Conservation (phyloP, 2,113 vertebrate genomes). For the Cavia aperea region DNA sequence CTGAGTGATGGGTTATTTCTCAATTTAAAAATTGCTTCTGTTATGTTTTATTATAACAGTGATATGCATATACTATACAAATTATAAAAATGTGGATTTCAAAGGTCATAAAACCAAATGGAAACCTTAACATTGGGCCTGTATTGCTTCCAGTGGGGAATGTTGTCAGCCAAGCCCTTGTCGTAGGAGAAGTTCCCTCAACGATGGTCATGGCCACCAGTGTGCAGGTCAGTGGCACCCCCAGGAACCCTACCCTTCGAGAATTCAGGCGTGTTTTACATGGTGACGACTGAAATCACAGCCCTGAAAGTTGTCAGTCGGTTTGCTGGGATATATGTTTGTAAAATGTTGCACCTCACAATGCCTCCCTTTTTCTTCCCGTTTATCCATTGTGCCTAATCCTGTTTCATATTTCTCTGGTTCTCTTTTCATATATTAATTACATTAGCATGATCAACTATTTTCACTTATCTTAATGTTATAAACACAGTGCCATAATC, state of each 20-base stretch:
- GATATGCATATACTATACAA: not conserved
- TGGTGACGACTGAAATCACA: not conserved
- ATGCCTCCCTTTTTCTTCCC: rapidly evolving
- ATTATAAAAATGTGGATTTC: not conserved
- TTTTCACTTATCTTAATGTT: not conserved
- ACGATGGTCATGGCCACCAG: constrained; percentile 69
- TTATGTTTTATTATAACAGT: not conserved
- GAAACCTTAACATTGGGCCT: constrained; percentile 24
- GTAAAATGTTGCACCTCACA: not conserved
- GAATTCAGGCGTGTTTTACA: not conserved
- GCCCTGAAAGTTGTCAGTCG: no score
- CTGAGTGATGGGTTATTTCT: not conserved
- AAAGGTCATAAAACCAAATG: not conserved
- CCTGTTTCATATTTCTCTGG: not conserved
- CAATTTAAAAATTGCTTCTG: constrained; percentile 3
- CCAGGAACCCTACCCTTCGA: rapidly evolving
- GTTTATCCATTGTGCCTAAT: not conserved
- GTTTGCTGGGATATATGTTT: not conserved
- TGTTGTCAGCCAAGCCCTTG: constrained; percentile 64
- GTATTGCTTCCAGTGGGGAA: constrained; percentile 64
- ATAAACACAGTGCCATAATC: not conserved
- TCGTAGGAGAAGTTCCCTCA: constrained; percentile 71
- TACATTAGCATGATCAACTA: not conserved
- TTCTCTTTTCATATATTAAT: not conserved
- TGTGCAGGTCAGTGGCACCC: constrained; percentile 67